phyloP scores from a whole-genome alignment of 2,113 vertebrate species.

The Vombatus ursinus region DNA sequence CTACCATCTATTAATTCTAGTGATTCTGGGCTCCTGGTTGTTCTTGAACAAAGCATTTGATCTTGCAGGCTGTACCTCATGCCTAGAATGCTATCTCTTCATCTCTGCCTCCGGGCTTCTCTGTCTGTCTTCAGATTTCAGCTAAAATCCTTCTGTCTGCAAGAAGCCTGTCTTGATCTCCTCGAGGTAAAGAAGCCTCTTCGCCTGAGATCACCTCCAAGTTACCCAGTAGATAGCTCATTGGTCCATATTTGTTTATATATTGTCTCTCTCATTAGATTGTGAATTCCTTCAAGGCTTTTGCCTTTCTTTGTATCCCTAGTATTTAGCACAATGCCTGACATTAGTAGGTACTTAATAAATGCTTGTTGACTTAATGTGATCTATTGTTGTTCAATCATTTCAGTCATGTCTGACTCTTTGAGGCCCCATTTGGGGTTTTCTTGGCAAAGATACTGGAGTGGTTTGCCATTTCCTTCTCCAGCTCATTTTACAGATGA shows the following conservation, averaged over 20 bases:
- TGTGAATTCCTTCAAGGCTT: neutral
- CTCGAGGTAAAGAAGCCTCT: neutral
- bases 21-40: neutral
- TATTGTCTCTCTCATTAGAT: neutral
- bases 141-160: neutral
- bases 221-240: neutral
- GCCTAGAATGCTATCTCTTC: neutral
- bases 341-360: neutral
- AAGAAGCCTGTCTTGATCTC: neutral
- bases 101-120: neutral
- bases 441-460: too few relatives aligned
- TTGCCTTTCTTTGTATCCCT: neutral
- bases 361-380: neutral
- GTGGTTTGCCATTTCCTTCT: too few relatives aligned
- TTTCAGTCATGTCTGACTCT: too few relatives aligned
- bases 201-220: neutral
- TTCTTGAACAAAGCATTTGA: neutral
- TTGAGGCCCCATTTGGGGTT: too few relatives aligned
- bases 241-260: too few relatives aligned
- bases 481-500: too few relatives aligned
- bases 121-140: neutral
- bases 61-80: neutral
- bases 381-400: too few relatives aligned
- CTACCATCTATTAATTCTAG: neutral
- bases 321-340: neutral